Evolutionary conservation across 2,797 vertebrate species (phyloP).

Genomic region (Loriculus beryllinus): DNA sequence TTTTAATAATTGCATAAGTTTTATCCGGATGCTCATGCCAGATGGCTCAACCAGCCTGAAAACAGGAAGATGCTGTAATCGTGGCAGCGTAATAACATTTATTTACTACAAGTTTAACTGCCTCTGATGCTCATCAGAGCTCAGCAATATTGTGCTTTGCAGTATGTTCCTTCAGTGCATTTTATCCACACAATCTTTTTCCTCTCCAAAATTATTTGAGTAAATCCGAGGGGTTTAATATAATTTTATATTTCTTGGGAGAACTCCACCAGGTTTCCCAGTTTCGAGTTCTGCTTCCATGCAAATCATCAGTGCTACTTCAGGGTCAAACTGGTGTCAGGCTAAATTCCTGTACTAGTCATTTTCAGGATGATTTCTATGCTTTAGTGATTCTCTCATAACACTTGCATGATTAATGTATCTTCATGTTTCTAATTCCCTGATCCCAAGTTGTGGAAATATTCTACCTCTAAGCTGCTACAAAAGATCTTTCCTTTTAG

Average conservation of each 20-base stretch:
- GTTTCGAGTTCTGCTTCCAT: background rate
- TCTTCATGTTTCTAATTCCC: background rate
- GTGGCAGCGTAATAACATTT: constrained; percentile 40
- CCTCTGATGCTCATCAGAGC: background rate
- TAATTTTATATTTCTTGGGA: background rate
- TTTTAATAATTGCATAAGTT: constrained; percentile 56
- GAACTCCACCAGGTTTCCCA: background rate
- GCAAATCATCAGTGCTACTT: background rate
- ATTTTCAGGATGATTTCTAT: background rate
- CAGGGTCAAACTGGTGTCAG: background rate
- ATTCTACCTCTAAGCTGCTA: background rate
- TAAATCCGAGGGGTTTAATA: accelerated
- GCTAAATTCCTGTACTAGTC: background rate
- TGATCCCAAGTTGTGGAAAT: background rate
- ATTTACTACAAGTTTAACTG: constrained; percentile 41
- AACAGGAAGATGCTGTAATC: constrained; percentile 27
- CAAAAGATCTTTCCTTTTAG: background rate
- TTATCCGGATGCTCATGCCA: constrained; percentile 46
- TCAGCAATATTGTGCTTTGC: background rate
- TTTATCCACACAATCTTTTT: background rate
- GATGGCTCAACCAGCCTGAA: constrained; percentile 22
- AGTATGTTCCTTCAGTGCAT: background rate
- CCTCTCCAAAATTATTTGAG: background rate
- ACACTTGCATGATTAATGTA: background rate
- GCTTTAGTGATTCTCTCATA: background rate